phyloP scores from a whole-genome alignment of 2,113 vertebrate genomes.

The Rynchops niger region DNA sequence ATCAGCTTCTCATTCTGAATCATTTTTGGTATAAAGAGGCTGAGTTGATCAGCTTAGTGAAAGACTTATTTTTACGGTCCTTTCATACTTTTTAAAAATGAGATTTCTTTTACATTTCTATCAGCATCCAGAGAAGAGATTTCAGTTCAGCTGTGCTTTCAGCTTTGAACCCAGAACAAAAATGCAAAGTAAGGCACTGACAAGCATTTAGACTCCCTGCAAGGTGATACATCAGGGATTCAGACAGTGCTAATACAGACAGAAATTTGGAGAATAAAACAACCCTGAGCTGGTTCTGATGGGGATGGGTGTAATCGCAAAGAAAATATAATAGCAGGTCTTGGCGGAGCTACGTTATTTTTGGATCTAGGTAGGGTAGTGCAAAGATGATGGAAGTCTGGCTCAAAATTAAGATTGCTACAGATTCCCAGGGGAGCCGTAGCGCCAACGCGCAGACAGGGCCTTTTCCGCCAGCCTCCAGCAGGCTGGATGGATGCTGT shows the following conservation, averaged over 20 bases:
- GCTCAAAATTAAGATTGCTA: not conserved
- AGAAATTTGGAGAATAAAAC: not conserved
- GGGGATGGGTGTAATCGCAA: not conserved
- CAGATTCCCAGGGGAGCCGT: not conserved
- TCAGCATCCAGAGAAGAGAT: conserved; percentile 42
- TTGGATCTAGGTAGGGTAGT: not conserved
- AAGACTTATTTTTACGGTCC: conserved; percentile 44
- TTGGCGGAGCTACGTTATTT: not conserved
- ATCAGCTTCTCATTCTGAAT: conserved; percentile 50
- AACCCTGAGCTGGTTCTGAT: not conserved
- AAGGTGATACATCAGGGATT: conserved; percentile 40
- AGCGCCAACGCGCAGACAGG: fast-evolving
- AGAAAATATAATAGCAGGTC: not conserved
- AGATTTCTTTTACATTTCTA: conserved; percentile 36
- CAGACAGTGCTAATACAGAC: not conserved
- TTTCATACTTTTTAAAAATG: conserved; percentile 46
- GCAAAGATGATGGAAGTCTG: not conserved
- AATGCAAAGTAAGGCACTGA: conserved; percentile 47
- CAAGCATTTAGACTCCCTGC: conserved; percentile 41
- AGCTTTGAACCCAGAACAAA: conserved; percentile 45
- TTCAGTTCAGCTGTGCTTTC: not conserved
- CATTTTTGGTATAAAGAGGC: conserved; percentile 24
- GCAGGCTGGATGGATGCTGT: fast-evolving
- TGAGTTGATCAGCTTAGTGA: conserved; percentile 64
- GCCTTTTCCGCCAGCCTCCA: not conserved